Percentiles rank a stretch among this genome's conserved stretches.
Evolutionary conservation across 2,888 invertebrate species (phyloP).

Genomic region (Dicyrtomina minuta): DNA sequence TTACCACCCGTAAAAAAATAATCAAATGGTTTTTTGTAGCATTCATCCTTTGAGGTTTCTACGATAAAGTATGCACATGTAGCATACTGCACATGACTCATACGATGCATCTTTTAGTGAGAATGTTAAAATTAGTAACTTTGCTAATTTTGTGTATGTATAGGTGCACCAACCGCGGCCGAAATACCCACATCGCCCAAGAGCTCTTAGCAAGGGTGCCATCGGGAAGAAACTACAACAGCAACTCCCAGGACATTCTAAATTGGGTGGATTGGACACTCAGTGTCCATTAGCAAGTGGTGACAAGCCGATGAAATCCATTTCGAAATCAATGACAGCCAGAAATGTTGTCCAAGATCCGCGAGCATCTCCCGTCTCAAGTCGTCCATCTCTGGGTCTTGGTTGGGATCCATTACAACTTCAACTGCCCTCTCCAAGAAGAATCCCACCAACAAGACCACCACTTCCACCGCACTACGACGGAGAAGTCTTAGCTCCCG

Average conservation of each 20-base stretch:
- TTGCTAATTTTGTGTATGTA: too few relatives aligned
- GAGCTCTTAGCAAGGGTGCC: constrained; percentile 38
- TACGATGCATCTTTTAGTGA: too few relatives aligned
- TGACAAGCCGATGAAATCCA: constrained; percentile 21
- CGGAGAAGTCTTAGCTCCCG: constrained; percentile 40
- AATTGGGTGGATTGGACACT: constrained; percentile 34
- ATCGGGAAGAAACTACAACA: constrained; percentile 31
- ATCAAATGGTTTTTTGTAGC: too few relatives aligned
- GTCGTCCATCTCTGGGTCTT: constrained; percentile 36
- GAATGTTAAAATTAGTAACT: too few relatives aligned
- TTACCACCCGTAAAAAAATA: too few relatives aligned
- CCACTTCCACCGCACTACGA: constrained; percentile 42
- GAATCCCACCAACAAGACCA: constrained; percentile 42
- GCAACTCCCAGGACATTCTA: constrained; percentile 36
- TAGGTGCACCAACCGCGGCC: constrained; percentile 60
- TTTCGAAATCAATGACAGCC: constrained; percentile 28
- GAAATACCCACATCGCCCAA: constrained; percentile 63
- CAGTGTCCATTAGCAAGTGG: constrained; percentile 6
- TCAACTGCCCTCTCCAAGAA: constrained; percentile 41
- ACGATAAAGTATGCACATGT: too few relatives aligned
- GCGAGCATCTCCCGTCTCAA: constrained; percentile 34
- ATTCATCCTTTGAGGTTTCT: too few relatives aligned
- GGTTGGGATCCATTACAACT: constrained; percentile 43
- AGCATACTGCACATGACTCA: too few relatives aligned
- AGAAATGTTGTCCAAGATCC: constrained; percentile 6